Evolutionary conservation across 2,888 invertebrate species (phyloP).

Genomic region (Tubiluchus corallicola): DNA sequence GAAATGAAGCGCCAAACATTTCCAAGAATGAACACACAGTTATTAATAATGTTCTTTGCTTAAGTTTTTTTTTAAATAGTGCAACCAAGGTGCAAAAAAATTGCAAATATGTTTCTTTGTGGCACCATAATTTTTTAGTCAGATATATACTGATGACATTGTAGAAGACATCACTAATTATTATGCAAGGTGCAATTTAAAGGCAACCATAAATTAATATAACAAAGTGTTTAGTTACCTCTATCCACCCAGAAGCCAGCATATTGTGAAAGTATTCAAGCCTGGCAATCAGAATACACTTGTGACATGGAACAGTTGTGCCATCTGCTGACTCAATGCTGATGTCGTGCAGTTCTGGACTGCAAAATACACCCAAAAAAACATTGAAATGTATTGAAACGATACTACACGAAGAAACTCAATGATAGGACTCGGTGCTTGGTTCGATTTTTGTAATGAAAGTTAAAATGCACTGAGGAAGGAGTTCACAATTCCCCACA

Average conservation of each 20-base stretch:
- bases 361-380: constrained; percentile 12
- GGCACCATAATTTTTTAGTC: too few relatives aligned
- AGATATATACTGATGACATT: too few relatives aligned
- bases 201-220: too few relatives aligned
- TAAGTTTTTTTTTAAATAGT: too few relatives aligned
- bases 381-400: constrained; percentile 1
- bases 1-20: too few relatives aligned
- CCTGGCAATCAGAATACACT: constrained; percentile 56
- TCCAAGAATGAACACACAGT: too few relatives aligned
- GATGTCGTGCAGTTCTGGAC: constrained; percentile 40
- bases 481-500: constrained; percentile 10
- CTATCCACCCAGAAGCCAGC: constrained; percentile 58
- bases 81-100: too few relatives aligned
- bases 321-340: constrained; percentile 36
- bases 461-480: constrained; percentile 12
- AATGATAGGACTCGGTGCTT: constrained; percentile 33
- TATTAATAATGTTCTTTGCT: too few relatives aligned
- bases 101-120: too few relatives aligned
- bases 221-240: constrained; percentile 35
- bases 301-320: constrained; percentile 45
- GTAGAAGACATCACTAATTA: too few relatives aligned
- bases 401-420: constrained; percentile 14
- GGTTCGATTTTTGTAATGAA: constrained; percentile 19
- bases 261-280: constrained; percentile 70
- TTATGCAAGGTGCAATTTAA: too few relatives aligned